Percentiles rank a stretch among this genome's conserved stretches.
These are phyloP conservation scores for Cromileptes altivelis DNA, from an alignment of 2,113 vertebrate species.

Conservation along the genomic window DNA sequence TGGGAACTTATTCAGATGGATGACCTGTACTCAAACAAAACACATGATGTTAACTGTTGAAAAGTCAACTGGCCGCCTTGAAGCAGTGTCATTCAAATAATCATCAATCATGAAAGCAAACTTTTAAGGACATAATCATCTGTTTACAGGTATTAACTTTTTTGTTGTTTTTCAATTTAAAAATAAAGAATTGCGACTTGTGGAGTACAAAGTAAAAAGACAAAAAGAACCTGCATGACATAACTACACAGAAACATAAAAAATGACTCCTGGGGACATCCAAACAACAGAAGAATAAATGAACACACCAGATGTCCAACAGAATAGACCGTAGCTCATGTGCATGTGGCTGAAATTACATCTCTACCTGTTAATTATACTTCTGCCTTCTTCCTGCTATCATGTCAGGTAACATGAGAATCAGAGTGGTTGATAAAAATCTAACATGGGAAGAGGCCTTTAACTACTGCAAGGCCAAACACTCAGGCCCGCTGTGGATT, in stretches of 20 bases:
- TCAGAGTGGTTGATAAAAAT: fast-evolving
- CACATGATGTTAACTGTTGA: no score
- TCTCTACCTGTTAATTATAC: neutral
- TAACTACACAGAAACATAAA: neutral
- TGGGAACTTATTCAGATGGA: no score
- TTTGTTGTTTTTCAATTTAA: no score
- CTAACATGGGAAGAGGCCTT: constrained; percentile 39
- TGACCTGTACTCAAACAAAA: no score
- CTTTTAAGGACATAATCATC: no score
- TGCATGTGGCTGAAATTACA: neutral
- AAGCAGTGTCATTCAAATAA: no score
- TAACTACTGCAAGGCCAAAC: constrained; percentile 15
- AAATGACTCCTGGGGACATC: no score
- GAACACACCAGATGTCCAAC: neutral
- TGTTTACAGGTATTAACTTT: no score
- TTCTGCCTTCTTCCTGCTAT: neutral
- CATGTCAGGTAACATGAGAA: constrained; percentile 48
- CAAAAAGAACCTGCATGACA: neutral
- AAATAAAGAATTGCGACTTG: no score
- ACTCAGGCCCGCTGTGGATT: constrained; percentile 53
- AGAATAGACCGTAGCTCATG: neutral
- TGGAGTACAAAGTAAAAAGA: neutral
- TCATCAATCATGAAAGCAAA: no score
- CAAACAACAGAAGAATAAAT: neutral
- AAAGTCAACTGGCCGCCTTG: no score